A percentile compares a stretch with the other conserved stretches of the same genome.
Conservation (phyloP, 2,888 invertebrate species). For the Odontomyia ornata region DNA sequence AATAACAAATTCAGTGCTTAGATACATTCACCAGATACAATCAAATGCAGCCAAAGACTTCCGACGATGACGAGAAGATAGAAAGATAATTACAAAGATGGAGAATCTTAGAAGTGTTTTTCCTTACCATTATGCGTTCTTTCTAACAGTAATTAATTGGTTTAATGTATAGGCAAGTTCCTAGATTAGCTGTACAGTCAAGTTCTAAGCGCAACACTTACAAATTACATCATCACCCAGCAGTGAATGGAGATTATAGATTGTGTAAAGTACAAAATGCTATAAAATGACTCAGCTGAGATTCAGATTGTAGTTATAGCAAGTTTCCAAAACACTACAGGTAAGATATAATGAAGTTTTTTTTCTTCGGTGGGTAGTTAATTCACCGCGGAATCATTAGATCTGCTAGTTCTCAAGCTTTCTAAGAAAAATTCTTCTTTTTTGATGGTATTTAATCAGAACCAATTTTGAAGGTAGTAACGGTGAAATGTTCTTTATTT, state of each 20-base stretch:
- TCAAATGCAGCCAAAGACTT: not conserved
- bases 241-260: not conserved
- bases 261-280: not conserved
- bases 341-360: no score
- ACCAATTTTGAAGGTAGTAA: no score
- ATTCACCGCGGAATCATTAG: no score
- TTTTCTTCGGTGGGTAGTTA: no score
- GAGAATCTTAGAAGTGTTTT: not conserved
- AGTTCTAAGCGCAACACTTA: not conserved
- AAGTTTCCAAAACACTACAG: no score
- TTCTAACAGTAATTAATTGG: constrained; percentile 23
- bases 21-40: not conserved
- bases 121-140: not conserved
- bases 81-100: not conserved
- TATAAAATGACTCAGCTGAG: no score
- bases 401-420: no score
- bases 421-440: no score
- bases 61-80: not conserved
- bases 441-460: no score
- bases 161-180: not conserved
- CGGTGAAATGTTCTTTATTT: no score
- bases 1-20: not conserved
- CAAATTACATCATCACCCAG: not conserved
- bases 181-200: not conserved
- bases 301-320: no score